Evolutionary conservation across 2,888 invertebrate species (phyloP), one percentile per base, ranked within the genome.

Genomic region (Ochlodes sylvanus): DNA sequence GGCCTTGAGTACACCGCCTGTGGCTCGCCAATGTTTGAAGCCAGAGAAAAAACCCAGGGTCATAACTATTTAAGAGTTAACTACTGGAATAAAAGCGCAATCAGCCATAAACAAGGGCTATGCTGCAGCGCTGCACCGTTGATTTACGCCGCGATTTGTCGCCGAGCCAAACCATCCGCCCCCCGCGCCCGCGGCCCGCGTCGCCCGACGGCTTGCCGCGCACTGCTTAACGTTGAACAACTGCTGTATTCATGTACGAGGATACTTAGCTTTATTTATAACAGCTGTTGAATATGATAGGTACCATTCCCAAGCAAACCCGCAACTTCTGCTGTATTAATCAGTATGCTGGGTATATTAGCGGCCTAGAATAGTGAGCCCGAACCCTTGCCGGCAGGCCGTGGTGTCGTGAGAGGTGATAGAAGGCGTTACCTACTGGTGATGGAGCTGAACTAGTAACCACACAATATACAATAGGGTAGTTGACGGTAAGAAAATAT

Each of bases 101-200:
- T 58, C 58, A 27, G n/a, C 42, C 42, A 58, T 52, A 65, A 65
- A 65, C 57, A 58, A 50, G 56, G 64, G 21, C 21, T 41, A 21
- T 15, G 58, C 52, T 52, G n/a, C 55, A 68, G 63, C 57, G 52
- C 52, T 60, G 27, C 34, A 63, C 52, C 57, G 54, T 44, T 77
- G 76, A 86, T 86, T 86, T 86, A 86, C 80, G 72, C 73, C 71
- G 72, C 83, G 79, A 86, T 86, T 86, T 85, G 86, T 86, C 85
- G 78, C 79, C 78, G 81, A 76, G 81, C 84, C 86, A 85, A 87
- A 82, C 85, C 85, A 79, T 83, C 21, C 42, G 41, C 19, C 27
- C 14, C 41, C 19, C 19, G 2, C 47, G 15, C 71, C 7, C 17
- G 5, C 71, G n/a, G n/a, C n/a, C n/a, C n/a, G n/a, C n/a, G n/a